Evolutionary conservation across 23 tunicate species (phyloP).

Genomic region (Trididemnum clinides): DNA sequence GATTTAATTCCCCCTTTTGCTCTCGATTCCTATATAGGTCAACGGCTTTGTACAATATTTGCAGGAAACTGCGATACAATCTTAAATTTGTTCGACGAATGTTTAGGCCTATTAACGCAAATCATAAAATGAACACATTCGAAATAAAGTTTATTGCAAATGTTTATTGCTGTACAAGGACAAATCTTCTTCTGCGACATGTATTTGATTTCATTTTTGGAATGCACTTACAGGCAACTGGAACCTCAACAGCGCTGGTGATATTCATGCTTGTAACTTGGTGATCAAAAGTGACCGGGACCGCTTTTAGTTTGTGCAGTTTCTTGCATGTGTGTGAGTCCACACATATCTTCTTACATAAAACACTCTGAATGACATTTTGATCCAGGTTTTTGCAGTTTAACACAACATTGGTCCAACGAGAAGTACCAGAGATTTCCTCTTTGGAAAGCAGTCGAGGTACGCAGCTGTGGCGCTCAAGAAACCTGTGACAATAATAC

Average conservation of each 20-base stretch:
- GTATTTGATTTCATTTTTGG: background rate
- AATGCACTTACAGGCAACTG: conserved; percentile 14
- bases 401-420: background rate
- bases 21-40: no score
- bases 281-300: background rate
- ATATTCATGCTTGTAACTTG: background rate
- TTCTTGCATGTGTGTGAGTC: conserved; percentile 1
- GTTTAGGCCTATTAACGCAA: no score
- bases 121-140: no score
- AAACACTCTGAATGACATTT: background rate
- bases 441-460: background rate
- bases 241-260: background rate
- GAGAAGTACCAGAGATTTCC: background rate
- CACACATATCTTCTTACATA: background rate
- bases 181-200: no score
- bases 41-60: no score
- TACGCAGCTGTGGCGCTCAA: background rate
- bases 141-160: no score
- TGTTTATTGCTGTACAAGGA: no score
- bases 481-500: background rate
- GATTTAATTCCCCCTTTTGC: no score
- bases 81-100: no score
- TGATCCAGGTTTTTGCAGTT: background rate
- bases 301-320: background rate
- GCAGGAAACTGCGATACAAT: no score